Conservation (phyloP, 2,888 invertebrate species). For the Phaedon cochleariae region DNA sequence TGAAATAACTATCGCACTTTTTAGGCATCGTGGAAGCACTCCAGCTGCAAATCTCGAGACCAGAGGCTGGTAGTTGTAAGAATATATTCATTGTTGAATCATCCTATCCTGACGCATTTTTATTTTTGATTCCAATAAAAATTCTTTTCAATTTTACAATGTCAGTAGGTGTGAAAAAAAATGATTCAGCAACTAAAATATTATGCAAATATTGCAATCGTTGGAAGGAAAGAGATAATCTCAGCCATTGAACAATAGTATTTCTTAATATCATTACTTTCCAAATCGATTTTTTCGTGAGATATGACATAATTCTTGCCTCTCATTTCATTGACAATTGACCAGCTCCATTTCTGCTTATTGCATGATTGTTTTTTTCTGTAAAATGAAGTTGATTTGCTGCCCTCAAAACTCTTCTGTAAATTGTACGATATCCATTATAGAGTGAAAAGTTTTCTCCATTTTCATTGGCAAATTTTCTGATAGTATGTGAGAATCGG, state of each 20-base stretch:
- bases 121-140: background rate
- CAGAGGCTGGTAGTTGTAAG: background rate
- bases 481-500: slow-evolving; percentile 1
- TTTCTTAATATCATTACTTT: background rate
- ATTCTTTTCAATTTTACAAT: background rate
- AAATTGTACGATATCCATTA: slow-evolving; percentile 10
- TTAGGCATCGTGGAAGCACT: background rate
- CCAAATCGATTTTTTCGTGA: background rate
- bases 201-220: background rate
- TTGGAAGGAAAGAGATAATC: background rate
- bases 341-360: slow-evolving; percentile 12
- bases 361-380: slow-evolving; percentile 2
- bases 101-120: slow-evolving; percentile 1
- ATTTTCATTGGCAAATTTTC: slow-evolving; percentile 6
- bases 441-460: slow-evolving; percentile 1
- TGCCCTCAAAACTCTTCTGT: background rate
- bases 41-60: background rate
- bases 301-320: background rate
- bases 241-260: slow-evolving; percentile 4
- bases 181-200: background rate
- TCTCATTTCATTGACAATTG: slow-evolving; percentile 16
- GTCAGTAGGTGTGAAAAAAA: slow-evolving; percentile 9
- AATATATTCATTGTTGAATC: background rate
- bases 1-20: background rate
- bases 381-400: slow-evolving; percentile 11